These are phyloP conservation scores for Stomatorhinus ivindoensis DNA, from an alignment of 2,113 vertebrate genomes.

Conservation along the genomic window DNA sequence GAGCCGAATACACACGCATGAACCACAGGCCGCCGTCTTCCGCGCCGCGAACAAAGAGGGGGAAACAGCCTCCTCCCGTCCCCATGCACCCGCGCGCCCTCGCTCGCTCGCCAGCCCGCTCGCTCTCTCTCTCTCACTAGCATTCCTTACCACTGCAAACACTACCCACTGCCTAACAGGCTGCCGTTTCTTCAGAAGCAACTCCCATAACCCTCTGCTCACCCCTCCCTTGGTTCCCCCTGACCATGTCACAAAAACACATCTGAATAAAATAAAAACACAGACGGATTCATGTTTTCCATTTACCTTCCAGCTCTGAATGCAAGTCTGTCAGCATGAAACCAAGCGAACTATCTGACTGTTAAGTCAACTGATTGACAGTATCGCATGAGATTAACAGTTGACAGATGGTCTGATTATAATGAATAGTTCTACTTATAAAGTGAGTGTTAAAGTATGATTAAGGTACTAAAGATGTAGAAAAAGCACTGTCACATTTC, in stretches of 20 bases:
- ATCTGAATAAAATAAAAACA: not conserved
- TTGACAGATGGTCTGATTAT: not conserved
- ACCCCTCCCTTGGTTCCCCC: not conserved
- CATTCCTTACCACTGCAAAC: not conserved
- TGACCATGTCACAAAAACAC: not conserved
- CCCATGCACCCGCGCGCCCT: not conserved
- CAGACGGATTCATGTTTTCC: not conserved
- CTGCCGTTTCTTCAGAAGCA: not conserved
- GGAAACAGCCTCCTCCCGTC: not conserved
- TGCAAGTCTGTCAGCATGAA: not conserved
- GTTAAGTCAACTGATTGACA: not conserved
- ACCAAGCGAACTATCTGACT: not conserved
- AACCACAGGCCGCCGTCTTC: not conserved
- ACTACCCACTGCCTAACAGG: not conserved
- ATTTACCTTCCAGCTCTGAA: not conserved
- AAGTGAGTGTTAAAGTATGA: not conserved
- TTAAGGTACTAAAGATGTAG: not conserved
- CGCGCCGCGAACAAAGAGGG: not conserved
- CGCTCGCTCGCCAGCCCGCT: not conserved
- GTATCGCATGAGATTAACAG: not conserved
- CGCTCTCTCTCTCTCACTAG: not conserved
- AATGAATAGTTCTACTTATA: not conserved
- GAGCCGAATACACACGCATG: not conserved
- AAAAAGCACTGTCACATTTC: not conserved
- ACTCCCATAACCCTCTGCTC: not conserved